These are phyloP conservation scores for Tetrapedia diversipes DNA, from an alignment of 2,888 invertebrate species.

Conservation along the genomic window DNA sequence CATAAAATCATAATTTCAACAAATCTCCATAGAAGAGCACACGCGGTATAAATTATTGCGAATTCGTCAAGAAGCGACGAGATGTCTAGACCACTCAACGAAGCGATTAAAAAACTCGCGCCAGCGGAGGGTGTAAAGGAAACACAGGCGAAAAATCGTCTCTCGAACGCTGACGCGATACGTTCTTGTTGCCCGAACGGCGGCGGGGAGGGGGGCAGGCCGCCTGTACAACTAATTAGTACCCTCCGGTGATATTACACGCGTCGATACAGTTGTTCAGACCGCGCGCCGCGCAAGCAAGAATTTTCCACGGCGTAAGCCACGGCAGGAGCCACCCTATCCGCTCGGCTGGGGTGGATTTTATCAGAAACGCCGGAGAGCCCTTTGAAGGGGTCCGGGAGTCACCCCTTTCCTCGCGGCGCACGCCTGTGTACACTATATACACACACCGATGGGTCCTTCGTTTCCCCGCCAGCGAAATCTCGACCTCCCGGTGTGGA, in stretches of 20 bases:
- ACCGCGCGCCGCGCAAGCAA: constrained; percentile 47
- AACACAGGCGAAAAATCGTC: constrained; percentile 51
- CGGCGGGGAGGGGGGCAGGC: not conserved
- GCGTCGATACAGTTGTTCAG: constrained; percentile 58
- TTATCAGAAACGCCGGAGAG: constrained; percentile 64
- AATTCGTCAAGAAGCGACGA: constrained; percentile 40
- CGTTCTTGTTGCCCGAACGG: constrained; percentile 22
- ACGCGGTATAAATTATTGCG: constrained; percentile 23
- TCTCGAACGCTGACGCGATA: constrained; percentile 37
- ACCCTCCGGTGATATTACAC: constrained; percentile 59
- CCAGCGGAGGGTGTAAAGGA: constrained; percentile 12
- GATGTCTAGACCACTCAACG: constrained; percentile 54
- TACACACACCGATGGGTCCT: constrained; percentile 43
- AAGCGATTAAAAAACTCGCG: constrained; percentile 22
- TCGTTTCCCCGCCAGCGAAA: constrained; percentile 58
- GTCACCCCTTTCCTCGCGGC: constrained; percentile 50
- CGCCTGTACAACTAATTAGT: constrained; percentile 54
- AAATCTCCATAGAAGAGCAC: not conserved
- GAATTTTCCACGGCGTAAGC: constrained; percentile 57
- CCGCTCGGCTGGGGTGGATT: constrained; percentile 57
- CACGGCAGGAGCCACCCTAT: constrained; percentile 39
- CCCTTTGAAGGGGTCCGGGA: constrained; percentile 56
- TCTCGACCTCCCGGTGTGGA: constrained; percentile 58
- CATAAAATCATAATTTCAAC: not conserved
- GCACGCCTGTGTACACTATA: constrained; percentile 38